phyloP scores from a whole-genome alignment of 2,888 invertebrate species.

The Criorhina ranunculi region DNA sequence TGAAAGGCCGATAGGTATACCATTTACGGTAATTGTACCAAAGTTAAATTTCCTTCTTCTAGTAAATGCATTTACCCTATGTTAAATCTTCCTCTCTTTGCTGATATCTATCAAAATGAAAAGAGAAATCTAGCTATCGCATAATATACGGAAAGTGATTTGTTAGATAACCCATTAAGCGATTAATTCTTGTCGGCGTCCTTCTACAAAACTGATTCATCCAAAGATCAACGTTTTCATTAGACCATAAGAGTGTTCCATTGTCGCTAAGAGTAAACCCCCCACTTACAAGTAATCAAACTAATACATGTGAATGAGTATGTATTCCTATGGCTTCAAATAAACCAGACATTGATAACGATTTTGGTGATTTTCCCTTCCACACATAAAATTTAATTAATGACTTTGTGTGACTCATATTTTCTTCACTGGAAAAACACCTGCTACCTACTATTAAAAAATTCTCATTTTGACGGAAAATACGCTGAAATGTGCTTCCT shows the following conservation, averaged over 20 bases:
- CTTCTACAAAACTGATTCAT: constrained; percentile 4
- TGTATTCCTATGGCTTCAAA: not conserved
- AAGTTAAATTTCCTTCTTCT: too few relatives aligned
- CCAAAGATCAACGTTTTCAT: constrained; percentile 18
- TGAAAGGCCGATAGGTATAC: too few relatives aligned
- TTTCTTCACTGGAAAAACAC: too few relatives aligned
- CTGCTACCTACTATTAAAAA: too few relatives aligned
- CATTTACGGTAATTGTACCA: too few relatives aligned
- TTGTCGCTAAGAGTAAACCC: not conserved
- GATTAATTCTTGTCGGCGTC: not conserved
- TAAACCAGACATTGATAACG: constrained; percentile 12
- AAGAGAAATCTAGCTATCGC: not conserved
- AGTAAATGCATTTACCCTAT: constrained; percentile 1
- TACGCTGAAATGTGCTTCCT: constrained; percentile 12
- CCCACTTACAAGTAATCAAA: not conserved
- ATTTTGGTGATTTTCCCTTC: constrained; percentile 17
- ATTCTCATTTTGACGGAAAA: too few relatives aligned
- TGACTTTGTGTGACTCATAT: not conserved
- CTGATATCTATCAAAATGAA: not conserved
- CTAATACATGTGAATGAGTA: not conserved
- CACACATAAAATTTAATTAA: constrained; percentile 3
- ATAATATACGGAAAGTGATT: not conserved
- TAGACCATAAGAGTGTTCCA: not conserved
- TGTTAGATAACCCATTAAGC: constrained; percentile 8
- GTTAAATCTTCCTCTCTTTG: not conserved